Evolutionary conservation across 1,140 invertebrate species (phyloP).

Genomic region (Yoshiicerus persimilis): DNA sequence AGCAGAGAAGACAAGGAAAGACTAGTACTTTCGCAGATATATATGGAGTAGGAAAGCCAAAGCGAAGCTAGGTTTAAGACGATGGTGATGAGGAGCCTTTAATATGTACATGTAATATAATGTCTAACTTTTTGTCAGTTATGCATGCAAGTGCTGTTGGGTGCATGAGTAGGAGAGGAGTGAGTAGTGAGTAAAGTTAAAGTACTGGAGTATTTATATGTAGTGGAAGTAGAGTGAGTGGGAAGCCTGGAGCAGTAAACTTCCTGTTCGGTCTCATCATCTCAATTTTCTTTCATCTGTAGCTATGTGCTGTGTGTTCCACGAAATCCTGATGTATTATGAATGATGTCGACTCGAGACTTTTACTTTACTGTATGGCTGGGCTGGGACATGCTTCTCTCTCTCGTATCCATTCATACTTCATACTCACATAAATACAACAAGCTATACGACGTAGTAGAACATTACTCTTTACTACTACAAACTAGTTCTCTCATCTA

Average conservation of each 20-base stretch:
- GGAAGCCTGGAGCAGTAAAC: slow-evolving; percentile 20
- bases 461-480: not conserved
- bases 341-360: not conserved
- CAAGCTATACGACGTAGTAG: not conserved
- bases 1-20: no score
- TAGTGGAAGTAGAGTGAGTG: not conserved
- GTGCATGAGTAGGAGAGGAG: no score
- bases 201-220: not conserved
- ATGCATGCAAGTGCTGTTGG: no score
- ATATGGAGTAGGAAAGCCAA: no score
- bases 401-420: not conserved
- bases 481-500: not conserved
- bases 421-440: not conserved
- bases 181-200: not conserved
- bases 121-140: no score
- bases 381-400: not conserved
- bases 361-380: not conserved
- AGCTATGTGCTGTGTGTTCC: not conserved
- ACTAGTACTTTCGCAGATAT: no score
- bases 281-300: not conserved
- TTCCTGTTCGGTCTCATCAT: slow-evolving; percentile 19
- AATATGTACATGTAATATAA: no score
- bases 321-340: not conserved
- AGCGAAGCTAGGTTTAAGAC: no score
- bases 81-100: no score